A percentile compares a stretch with the other conserved stretches of the same genome.
These are phyloP conservation scores for Microcaecilia unicolor DNA, from an alignment of 2,797 vertebrate species.

Conservation along the genomic window DNA sequence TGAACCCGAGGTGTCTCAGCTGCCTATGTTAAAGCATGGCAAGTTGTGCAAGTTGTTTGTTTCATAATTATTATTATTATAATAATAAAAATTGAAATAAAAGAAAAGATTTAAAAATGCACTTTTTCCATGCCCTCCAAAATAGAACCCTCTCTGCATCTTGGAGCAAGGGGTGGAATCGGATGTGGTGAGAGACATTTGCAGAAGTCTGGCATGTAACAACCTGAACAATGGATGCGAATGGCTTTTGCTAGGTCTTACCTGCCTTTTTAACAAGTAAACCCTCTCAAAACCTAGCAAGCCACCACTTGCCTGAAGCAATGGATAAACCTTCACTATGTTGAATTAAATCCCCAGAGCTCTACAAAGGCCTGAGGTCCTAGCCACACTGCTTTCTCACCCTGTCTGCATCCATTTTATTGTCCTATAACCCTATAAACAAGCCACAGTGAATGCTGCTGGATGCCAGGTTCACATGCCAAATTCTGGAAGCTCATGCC, in stretches of 20 bases:
- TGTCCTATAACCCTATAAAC: no score
- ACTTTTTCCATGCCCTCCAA: no score
- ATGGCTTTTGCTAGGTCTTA: constrained; percentile 35
- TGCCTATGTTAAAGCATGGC: no score
- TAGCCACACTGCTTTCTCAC: no score
- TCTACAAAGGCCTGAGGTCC: constrained; percentile 1
- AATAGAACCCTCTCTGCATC: constrained; percentile 18
- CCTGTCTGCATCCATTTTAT: no score
- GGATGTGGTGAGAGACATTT: constrained; percentile 29
- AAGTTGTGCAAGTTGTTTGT: no score
- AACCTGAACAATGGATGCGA: constrained; percentile 28
- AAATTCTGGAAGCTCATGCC: neutral
- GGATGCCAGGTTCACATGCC: neutral
- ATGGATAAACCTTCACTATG: constrained; percentile 24
- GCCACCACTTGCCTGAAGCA: constrained; percentile 34
- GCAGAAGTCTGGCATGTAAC: constrained; percentile 33
- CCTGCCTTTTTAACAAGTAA: constrained; percentile 37
- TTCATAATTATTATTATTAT: no score
- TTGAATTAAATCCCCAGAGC: constrained; percentile 8
- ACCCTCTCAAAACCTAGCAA: constrained; percentile 28
- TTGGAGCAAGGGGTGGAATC: constrained; percentile 21
- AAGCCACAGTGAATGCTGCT: neutral
- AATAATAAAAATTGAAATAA: no score
- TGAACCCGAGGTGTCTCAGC: no score
- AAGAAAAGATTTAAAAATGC: no score